Evolutionary conservation across 1,140 invertebrate genomes (phyloP).

Genomic region (Lepeophtheirus salmonis): DNA sequence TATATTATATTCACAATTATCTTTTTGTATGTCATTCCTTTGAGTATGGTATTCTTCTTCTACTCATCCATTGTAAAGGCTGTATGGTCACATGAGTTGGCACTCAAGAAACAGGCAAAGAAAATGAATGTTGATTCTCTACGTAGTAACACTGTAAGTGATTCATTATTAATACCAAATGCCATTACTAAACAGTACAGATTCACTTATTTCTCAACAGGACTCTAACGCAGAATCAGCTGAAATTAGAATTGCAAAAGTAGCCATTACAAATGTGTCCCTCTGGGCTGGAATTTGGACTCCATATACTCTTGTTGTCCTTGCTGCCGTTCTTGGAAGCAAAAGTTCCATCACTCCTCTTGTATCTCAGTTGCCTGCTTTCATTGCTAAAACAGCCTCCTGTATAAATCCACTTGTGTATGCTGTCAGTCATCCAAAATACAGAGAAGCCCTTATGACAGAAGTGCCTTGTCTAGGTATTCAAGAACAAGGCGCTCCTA

Average conservation of each 20-base stretch:
- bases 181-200: neutral
- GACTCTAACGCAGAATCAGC: constrained; percentile 22
- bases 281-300: constrained; percentile 29
- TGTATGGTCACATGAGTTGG: constrained; percentile 30
- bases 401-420: constrained; percentile 23
- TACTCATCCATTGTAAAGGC: constrained; percentile 31
- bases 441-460: neutral
- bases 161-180: neutral
- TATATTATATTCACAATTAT: constrained; percentile 22
- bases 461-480: constrained; percentile 12
- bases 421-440: constrained; percentile 22
- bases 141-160: constrained; percentile 23
- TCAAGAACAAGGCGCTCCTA: neutral
- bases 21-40: constrained; percentile 22
- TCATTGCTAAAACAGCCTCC: constrained; percentile 22
- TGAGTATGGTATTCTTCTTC: constrained; percentile 25
- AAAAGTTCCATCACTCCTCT: constrained; percentile 26
- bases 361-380: constrained; percentile 22
- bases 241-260: constrained; percentile 27
- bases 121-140: constrained; percentile 30
- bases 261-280: constrained; percentile 27
- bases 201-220: constrained; percentile 13
- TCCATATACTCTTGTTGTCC: constrained; percentile 29
- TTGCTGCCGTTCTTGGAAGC: constrained; percentile 26
- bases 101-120: constrained; percentile 29